Evolutionary conservation across 2,888 invertebrate genomes (phyloP), one percentile per base, ranked within the genome.

Genomic region (Drosophila nr. perissopoda): DNA sequence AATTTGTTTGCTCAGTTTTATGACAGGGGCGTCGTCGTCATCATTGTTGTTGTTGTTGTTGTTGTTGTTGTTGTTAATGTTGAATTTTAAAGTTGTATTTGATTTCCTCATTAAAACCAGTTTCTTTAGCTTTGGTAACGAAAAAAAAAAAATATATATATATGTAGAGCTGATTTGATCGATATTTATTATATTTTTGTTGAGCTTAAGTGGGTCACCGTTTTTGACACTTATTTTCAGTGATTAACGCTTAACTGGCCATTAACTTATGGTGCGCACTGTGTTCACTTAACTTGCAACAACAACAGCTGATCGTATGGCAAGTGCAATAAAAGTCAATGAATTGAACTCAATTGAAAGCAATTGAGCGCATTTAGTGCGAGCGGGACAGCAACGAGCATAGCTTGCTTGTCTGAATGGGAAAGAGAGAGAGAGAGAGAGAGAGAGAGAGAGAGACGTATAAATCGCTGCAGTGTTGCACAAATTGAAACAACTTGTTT

Each of bases 341-440:
- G 82, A 86, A 91, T 91, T 90, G 81, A 81, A 89, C 85, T 87
- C 83, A 91, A 91, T 91, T 91, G 89, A 79, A 84, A 70, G 84
- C 84, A 91, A 91, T 91, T 91, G 84, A 70, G 77, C 59, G 13
- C 62, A 70, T 34, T 56, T 21, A 49, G 60, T 51, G 49, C 6
- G 61, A 58, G 40, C 11, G 62, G 54, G 53, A 38, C 4, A 36
- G 18, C 31, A 21, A 5, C 34, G 2, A 8, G 16, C 36, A 38
- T 16, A 5, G n/a, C 29, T 11, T 27, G 36, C 7, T 13, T 18
- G 34, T 16, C 10, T 25, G 11, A 16, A 2, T 25, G 16, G 16
- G 18, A 42, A 27, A 29, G 36, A 16, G 46, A 33, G 1, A 54
- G 25, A 25, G 21, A 59, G 31, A 11, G 7, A 11, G 10, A 42